Conservation (phyloP, 2,113 vertebrate genomes). For the Trogon surrucura region DNA sequence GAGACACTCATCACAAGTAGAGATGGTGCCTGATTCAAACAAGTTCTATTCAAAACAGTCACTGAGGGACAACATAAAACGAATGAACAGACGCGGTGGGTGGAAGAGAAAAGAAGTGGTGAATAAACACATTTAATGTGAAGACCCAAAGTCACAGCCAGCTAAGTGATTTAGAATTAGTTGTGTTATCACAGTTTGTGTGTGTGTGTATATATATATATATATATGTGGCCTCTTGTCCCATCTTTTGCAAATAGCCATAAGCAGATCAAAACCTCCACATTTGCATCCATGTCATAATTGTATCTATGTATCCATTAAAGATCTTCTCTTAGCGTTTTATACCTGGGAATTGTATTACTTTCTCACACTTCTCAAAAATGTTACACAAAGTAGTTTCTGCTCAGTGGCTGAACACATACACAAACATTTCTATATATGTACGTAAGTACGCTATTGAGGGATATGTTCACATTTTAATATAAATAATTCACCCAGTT, state of each 20-base stretch:
- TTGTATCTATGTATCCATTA: not conserved
- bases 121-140: not conserved
- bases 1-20: not conserved
- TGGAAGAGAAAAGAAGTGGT: not conserved
- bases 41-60: not conserved
- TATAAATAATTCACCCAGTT: not conserved
- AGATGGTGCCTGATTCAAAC: not conserved
- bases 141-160: not conserved
- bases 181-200: not conserved
- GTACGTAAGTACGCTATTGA: not conserved
- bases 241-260: not conserved
- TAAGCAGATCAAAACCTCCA: not conserved
- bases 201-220: not conserved
- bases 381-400: not conserved
- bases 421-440: not conserved
- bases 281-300: not conserved
- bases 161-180: not conserved
- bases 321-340: not conserved
- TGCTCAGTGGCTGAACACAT: not conserved
- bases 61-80: not conserved
- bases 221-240: not conserved
- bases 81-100: not conserved
- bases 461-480: not conserved
- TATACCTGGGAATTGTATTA: not conserved
- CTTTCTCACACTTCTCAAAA: not conserved